Percentiles rank a stretch among this genome's conserved stretches.
These are phyloP conservation scores for Oceanodroma leucorhoa DNA, from an alignment of 2,797 vertebrate species.

Conservation along the genomic window DNA sequence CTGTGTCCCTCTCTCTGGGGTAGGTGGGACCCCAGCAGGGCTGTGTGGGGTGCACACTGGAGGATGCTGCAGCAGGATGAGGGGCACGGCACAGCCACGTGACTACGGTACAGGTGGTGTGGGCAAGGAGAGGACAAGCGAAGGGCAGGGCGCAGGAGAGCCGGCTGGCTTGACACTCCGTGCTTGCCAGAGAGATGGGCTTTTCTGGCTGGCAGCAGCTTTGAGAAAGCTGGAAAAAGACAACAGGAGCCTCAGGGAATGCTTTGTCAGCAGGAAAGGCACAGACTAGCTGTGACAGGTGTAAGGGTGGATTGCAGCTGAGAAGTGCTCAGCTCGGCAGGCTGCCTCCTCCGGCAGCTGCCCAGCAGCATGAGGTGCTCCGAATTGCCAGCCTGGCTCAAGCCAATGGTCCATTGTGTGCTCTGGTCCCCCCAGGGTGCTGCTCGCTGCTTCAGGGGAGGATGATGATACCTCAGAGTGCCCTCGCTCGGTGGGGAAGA, in stretches of 20 bases:
- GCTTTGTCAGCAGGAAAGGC: background rate
- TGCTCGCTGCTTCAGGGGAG: background rate
- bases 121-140: background rate
- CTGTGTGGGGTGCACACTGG: background rate
- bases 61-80: background rate
- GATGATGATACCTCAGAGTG: background rate
- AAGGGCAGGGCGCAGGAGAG: background rate
- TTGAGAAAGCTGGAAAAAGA: conserved; percentile 36
- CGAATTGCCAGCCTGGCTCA: background rate
- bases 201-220: conserved; percentile 19
- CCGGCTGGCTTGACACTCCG: background rate
- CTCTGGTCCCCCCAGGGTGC: background rate
- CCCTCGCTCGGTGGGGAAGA: rapidly evolving
- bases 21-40: background rate
- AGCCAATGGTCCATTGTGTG: background rate
- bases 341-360: background rate
- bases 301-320: background rate
- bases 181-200: background rate
- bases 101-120: background rate
- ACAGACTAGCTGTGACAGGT: background rate
- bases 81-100: rapidly evolving
- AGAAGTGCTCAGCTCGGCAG: background rate
- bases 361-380: background rate
- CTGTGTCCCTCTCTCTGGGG: background rate
- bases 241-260: background rate